These are phyloP conservation scores for Platyscelio sp. DNA, from an alignment of 2,888 invertebrate species.

Conservation along the genomic window DNA sequence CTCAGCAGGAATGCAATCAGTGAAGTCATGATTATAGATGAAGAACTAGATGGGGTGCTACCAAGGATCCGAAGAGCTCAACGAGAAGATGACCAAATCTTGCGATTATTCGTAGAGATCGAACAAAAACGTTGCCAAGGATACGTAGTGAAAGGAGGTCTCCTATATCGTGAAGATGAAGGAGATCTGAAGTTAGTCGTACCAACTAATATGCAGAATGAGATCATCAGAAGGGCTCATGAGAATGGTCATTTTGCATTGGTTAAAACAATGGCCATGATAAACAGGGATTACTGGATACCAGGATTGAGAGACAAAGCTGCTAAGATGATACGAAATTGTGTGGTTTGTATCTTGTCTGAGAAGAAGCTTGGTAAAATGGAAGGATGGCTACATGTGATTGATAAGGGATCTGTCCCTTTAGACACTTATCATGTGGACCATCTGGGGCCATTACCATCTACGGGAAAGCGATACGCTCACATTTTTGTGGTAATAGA, in stretches of 20 bases:
- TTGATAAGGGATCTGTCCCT: conserved; percentile 42
- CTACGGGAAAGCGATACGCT: conserved; percentile 44
- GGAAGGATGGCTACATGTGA: conserved; percentile 53
- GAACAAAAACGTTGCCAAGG: background rate
- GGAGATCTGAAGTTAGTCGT: conserved; percentile 34
- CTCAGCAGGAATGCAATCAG: conserved; percentile 30
- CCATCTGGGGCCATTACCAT: conserved; percentile 55
- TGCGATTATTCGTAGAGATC: conserved; percentile 1
- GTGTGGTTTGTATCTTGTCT: conserved; percentile 56
- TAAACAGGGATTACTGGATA: conserved; percentile 22
- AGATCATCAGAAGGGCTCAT: conserved; percentile 46
- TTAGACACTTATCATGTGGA: conserved; percentile 56
- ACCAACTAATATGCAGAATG: conserved; percentile 30
- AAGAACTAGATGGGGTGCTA: conserved; percentile 20
- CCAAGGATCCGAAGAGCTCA: conserved; percentile 30
- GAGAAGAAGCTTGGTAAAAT: conserved; percentile 54
- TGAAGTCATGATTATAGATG: background rate
- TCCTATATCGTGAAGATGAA: conserved; percentile 24
- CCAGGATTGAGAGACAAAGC: conserved; percentile 15
- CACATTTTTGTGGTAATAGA: conserved; percentile 59
- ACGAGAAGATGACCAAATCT: conserved; percentile 23
- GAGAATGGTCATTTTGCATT: conserved; percentile 45
- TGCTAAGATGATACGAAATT: conserved; percentile 14
- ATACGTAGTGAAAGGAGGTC: conserved; percentile 2
- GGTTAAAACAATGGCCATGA: conserved; percentile 21